A percentile compares a stretch with the other conserved stretches of the same genome.
Conservation (phyloP, 2,888 invertebrate species). For the Papilio gigon region DNA sequence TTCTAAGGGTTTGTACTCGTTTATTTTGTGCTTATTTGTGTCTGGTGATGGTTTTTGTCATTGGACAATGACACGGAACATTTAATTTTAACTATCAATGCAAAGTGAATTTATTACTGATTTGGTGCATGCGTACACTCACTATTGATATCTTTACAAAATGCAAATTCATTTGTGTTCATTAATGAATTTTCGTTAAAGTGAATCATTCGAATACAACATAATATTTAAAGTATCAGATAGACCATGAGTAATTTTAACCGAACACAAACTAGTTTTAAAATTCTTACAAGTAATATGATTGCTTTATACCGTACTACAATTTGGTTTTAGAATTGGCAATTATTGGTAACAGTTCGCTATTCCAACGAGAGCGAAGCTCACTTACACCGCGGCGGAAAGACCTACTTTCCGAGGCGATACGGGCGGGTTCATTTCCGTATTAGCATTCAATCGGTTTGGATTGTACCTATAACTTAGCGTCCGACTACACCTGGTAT, state of each 20-base stretch:
- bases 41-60: background rate
- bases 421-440: slow-evolving; percentile 24
- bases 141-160: background rate
- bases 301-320: background rate
- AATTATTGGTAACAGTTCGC: background rate
- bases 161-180: background rate
- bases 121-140: no score
- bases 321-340: background rate
- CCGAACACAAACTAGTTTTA: no score
- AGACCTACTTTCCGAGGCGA: slow-evolving; percentile 28
- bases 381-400: slow-evolving; percentile 16
- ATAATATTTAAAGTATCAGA: background rate
- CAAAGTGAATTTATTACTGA: background rate
- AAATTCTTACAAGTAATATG: background rate
- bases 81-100: background rate
- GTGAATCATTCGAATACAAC: no score
- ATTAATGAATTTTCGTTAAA: background rate
- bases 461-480: background rate
- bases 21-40: background rate
- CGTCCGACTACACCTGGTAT: background rate
- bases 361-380: background rate
- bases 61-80: background rate
- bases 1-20: no score
- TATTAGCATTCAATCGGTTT: slow-evolving; percentile 15
- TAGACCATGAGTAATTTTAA: no score